Evolutionary conservation across 2,797 vertebrate genomes (phyloP), one percentile per base, ranked within the genome.

Genomic region (Parauchenoglanis ngamensis): DNA sequence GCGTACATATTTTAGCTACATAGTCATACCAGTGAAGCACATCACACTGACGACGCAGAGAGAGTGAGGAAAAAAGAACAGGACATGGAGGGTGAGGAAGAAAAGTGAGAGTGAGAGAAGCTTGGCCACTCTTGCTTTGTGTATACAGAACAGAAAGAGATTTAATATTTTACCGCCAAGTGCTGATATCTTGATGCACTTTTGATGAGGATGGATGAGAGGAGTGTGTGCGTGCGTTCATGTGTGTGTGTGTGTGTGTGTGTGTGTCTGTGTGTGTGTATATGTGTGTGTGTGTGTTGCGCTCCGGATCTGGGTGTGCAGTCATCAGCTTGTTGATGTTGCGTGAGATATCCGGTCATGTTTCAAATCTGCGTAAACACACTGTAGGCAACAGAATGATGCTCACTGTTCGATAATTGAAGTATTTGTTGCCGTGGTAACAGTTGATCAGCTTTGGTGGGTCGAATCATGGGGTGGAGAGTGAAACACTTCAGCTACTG

Each of bases 391-490:
- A 35, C 84, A 88, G 46, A 31, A 80, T 28, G 23, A 75, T 28
- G 72, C 12, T 82, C 54, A 31, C 10, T 84, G 70, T 72, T 65
- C 15, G 23, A 65, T 85, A 77, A 85, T 65, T 2, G 44, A 63
- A 59, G 72, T 67, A 65, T 83, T 70, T 78, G 89, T 88, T 91
- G 77, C 82, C 84, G 70, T 89, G 81, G 87, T 56, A 82, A 90
- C 85, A 25, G 46, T 86, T 88, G 68, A 88, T 87, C 84, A 70
- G 49, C 86, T 88, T 87, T 28, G 75, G 84, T 88, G 72, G 72
- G 59, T 75, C 17, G 72, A 77, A 89, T 80, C 87, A 81, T 81
- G 40, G 40, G 81, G 68, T 82, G 72, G 68, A 25, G 49, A 28
- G 67, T 4, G 63, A 87, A 61, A 40, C 57, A 31, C 76, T 85